phyloP scores from a whole-genome alignment of 64 coral and sea anemone species.

The Porites australiensis region DNA sequence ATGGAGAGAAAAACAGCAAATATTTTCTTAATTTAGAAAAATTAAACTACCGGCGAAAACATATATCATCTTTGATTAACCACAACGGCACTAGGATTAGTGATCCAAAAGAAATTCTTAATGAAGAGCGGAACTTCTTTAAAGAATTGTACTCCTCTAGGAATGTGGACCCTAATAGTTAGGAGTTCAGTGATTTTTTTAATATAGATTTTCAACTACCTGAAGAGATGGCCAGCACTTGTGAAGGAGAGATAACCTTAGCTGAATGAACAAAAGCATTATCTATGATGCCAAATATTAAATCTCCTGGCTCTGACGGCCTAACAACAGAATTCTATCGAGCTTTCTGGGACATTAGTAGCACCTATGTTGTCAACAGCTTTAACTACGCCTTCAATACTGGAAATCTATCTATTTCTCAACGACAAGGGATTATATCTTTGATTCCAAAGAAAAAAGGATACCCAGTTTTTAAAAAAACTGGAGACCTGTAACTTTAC shows the following conservation, averaged over 20 bases:
- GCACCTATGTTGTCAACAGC: constrained; percentile 12
- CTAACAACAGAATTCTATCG: constrained; percentile 29
- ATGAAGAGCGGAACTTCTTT: constrained; percentile 9
- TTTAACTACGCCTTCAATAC: constrained; percentile 19
- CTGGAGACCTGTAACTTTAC: constrained; percentile 33
- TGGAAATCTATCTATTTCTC: constrained; percentile 19
- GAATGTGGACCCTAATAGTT: neutral
- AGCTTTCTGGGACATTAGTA: constrained; percentile 9
- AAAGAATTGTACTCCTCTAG: neutral
- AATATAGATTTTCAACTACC: no score
- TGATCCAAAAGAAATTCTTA: neutral
- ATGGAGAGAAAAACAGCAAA: neutral
- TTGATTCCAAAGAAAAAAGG: constrained; percentile 19
- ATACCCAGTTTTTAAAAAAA: constrained; percentile 33
- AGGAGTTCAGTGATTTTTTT: constrained; percentile 15
- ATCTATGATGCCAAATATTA: neutral
- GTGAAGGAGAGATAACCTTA: constrained; percentile 15
- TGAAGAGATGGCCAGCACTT: neutral
- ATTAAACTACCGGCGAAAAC: neutral
- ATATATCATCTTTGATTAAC: neutral
- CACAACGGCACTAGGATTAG: neutral
- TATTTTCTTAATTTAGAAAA: constrained; percentile 22
- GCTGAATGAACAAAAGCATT: neutral
- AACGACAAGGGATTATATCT: constrained; percentile 23
- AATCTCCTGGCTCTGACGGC: constrained; percentile 25